Evolutionary conservation across 2,888 invertebrate genomes (phyloP).

Genomic region (Pteria penguin): DNA sequence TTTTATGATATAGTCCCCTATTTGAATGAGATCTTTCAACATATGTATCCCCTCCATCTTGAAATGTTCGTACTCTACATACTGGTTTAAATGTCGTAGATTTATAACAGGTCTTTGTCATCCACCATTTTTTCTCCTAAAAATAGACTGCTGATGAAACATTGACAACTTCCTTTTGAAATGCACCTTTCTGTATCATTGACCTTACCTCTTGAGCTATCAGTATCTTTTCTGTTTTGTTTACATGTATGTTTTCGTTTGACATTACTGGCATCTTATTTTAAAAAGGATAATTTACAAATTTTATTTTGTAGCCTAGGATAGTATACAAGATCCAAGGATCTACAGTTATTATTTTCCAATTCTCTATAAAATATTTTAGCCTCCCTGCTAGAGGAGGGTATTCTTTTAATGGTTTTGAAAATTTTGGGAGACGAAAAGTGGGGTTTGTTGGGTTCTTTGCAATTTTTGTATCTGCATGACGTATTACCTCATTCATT

Average conservation of each 20-base stretch:
- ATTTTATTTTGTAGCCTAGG: slow-evolving; percentile 1
- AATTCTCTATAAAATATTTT: slow-evolving; percentile 2
- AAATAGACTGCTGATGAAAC: slow-evolving; percentile 3
- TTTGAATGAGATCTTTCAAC: not conserved
- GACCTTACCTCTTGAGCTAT: not conserved
- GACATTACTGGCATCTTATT: not conserved
- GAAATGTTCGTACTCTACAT: not conserved
- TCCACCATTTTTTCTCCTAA: not conserved
- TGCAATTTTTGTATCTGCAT: not conserved
- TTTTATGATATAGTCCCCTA: slow-evolving; percentile 15
- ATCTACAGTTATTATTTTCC: not conserved
- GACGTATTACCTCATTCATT: not conserved
- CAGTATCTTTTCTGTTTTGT: not conserved
- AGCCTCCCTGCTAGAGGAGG: not conserved
- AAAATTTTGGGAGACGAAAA: slow-evolving; percentile 11
- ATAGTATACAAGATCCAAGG: not conserved
- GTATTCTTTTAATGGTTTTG: not conserved
- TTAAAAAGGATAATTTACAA: not conserved
- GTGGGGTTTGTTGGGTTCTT: not conserved
- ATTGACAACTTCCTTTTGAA: not conserved
- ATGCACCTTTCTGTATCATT: slow-evolving; percentile 1
- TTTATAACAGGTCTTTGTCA: not conserved
- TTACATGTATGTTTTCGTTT: too few relatives aligned
- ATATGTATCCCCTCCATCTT: not conserved
- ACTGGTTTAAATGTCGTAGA: not conserved